Conservation (phyloP, 2,888 invertebrate genomes). For the Cryptocheilus praepositus region DNA sequence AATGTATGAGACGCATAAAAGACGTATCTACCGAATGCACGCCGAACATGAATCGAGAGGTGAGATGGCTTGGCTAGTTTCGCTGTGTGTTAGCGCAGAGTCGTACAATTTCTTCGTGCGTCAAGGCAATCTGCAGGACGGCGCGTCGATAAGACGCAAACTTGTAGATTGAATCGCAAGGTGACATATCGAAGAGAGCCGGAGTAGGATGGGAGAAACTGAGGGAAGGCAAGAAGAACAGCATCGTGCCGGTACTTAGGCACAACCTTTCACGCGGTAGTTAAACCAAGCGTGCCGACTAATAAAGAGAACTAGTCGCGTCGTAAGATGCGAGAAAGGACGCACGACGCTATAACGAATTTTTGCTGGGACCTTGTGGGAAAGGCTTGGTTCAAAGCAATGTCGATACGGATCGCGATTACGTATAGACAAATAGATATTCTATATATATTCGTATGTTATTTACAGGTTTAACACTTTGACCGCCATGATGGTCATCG, state of each 20-base stretch:
- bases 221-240: not conserved
- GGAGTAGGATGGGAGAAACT: no score
- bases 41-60: not conserved
- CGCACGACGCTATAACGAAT: constrained; percentile 4
- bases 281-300: not conserved
- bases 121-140: constrained; percentile 9
- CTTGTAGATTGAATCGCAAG: not conserved
- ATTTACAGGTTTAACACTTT: no score
- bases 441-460: no score
- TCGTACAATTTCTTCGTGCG: constrained; percentile 14
- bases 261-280: constrained; percentile 13
- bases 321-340: not conserved
- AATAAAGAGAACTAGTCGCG: not conserved
- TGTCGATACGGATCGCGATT: no score
- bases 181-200: no score
- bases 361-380: not conserved
- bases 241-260: not conserved
- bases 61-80: not conserved
- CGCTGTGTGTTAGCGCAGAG: not conserved
- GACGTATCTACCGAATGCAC: constrained; percentile 15
- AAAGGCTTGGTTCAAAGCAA: no score
- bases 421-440: no score
- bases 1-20: constrained; percentile 21
- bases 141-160: constrained; percentile 9
- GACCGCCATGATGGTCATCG: no score